Base-by-base conservation (phyloP, 1,140 invertebrate genomes). In the Andricus grossulariae region DNA sequence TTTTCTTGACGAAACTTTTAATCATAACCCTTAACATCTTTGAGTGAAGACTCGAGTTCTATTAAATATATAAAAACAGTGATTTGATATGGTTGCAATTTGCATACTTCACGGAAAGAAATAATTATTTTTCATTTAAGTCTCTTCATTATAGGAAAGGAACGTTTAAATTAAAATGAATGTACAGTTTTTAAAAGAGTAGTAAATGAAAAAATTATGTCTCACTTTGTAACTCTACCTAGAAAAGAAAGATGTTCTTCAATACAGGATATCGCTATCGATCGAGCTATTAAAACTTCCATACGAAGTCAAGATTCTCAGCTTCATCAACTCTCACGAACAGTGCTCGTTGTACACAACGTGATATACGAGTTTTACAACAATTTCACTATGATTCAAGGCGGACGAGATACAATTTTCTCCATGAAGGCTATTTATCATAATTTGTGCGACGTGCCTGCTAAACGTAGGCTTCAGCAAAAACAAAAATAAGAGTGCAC, bases 361-460 rank as follows among this genome's bases (percentile, higher is more conserved):
- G 2, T 60, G 57, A 60, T 60, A 60, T 32, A 32, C 21, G 21
- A 60, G 57, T 32, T 32, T 60, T 25, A 60, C 21, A 60, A 25
- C 57, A 60, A 25, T 60, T 60, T 60, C 13, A 60, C 21, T 60
- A 32, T 25, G 25, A 60, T 60, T 60, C 57, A 13, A 25, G 21
- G 21, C 12, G 21, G 25, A 60, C 11, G 21, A 60, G 19, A 60
- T 60, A 60, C 57, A 60, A 60, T 60, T 60, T 60, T 60, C 57
- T 21, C 12, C 57, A 60, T 60, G 57, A 32, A 60, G 19, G 19
- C 57, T 32, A 60, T 60, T 60, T 32, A 60, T 60, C 57, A 60
- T 32, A 60, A 60, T 60, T 60, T 60, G 57, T 19, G 21, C 19
- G 21, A 60, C 19, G 57, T 32, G 19, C 25, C 21, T 15, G 57